phyloP scores from a whole-genome alignment of 2,113 vertebrate genomes.

The Rhea americana region DNA sequence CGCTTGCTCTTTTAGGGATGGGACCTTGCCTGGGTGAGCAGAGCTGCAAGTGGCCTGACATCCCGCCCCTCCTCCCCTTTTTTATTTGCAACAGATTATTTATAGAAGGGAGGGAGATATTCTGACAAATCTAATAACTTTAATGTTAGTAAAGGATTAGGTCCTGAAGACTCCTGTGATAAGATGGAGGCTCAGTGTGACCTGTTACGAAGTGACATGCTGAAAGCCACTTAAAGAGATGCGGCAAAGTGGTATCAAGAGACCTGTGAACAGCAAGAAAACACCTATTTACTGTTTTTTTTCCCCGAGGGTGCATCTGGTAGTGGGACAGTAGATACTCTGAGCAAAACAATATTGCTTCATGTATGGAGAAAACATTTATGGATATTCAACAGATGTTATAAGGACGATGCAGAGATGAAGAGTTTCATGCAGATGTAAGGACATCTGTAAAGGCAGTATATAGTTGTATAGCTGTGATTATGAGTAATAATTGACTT shows the following conservation, averaged over 20 bases:
- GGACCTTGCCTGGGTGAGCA: background rate
- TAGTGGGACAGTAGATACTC: background rate
- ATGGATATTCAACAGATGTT: constrained; percentile 30
- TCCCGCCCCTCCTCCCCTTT: rapidly evolving
- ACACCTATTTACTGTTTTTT: background rate
- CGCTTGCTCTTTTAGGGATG: background rate
- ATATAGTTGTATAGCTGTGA: background rate
- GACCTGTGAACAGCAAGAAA: background rate
- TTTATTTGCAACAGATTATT: background rate
- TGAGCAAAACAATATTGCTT: background rate
- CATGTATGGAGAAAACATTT: background rate
- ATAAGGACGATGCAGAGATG: background rate
- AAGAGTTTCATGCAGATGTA: constrained; percentile 23
- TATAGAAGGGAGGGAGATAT: constrained; percentile 24
- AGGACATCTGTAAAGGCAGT: constrained; percentile 40
- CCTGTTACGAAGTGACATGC: constrained; percentile 42
- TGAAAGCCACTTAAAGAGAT: constrained; percentile 44
- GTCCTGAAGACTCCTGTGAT: constrained; percentile 46
- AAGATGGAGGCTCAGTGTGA: constrained; percentile 44
- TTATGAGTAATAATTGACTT: constrained; percentile 17
- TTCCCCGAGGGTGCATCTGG: background rate
- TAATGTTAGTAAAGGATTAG: constrained; percentile 42
- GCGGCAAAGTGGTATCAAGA: background rate
- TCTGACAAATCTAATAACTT: constrained; percentile 51
- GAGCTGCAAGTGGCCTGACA: background rate